phyloP scores from a whole-genome alignment of 2,888 invertebrate genomes.

The Plagiodera versicolora region DNA sequence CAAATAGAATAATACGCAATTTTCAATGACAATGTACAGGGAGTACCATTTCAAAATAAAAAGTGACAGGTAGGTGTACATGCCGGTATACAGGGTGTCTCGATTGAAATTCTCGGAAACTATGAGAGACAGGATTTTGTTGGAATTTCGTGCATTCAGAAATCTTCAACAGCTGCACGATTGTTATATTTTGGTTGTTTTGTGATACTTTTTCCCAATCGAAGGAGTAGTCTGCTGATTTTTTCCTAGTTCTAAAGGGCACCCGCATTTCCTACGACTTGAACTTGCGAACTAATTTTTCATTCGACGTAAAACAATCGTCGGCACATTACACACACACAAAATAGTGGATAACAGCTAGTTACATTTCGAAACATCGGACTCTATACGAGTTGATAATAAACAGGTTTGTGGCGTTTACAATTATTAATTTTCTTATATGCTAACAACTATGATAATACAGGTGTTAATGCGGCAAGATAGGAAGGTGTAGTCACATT shows the following conservation, averaged over 20 bases:
- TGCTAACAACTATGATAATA: constrained; percentile 11
- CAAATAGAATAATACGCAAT: too few relatives aligned
- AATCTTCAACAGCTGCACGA: too few relatives aligned
- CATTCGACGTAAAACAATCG: not conserved
- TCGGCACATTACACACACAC: not conserved
- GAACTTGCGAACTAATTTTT: not conserved
- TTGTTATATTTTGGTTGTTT: too few relatives aligned
- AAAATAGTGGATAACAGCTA: not conserved
- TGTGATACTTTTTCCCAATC: too few relatives aligned
- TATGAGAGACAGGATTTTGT: too few relatives aligned
- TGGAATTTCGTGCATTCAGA: too few relatives aligned
- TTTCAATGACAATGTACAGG: too few relatives aligned
- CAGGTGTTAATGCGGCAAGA: not conserved
- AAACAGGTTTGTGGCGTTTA: constrained; percentile 11
- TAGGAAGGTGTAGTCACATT: not conserved
- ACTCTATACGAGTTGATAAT: constrained; percentile 6
- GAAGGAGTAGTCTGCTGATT: not conserved
- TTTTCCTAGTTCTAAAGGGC: not conserved
- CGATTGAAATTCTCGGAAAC: too few relatives aligned
- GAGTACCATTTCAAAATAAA: too few relatives aligned
- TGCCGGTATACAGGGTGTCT: too few relatives aligned
- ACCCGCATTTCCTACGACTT: not conserved
- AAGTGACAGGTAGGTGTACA: too few relatives aligned
- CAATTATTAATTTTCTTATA: constrained; percentile 9
- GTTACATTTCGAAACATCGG: not conserved